Evolutionary conservation across 2,113 vertebrate genomes (phyloP).

Genomic region (Eurypyga helias): DNA sequence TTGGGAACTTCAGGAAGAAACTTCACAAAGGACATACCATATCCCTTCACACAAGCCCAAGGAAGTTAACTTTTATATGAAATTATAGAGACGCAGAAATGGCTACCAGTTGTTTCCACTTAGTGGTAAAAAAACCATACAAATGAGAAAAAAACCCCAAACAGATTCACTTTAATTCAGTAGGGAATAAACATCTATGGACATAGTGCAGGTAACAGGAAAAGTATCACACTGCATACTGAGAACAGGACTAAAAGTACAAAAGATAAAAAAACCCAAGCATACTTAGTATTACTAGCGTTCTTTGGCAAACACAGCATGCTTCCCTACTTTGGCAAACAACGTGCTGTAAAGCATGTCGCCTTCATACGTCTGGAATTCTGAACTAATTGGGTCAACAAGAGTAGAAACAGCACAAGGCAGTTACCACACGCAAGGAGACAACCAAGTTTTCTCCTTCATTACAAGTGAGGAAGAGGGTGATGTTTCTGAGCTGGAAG

Average conservation of each 20-base stretch:
- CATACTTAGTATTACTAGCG: rapidly evolving
- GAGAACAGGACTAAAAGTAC: background rate
- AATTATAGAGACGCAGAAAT: background rate
- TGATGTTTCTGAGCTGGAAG: background rate
- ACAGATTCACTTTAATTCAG: background rate
- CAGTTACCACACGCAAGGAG: background rate
- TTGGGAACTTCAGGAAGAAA: background rate
- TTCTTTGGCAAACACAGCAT: background rate
- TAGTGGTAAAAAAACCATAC: background rate
- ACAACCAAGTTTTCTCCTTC: background rate
- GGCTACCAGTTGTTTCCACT: background rate
- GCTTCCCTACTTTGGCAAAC: background rate
- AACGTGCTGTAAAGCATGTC: background rate
- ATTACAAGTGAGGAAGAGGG: background rate
- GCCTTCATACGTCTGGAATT: background rate
- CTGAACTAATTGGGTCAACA: background rate
- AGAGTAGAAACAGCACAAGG: background rate
- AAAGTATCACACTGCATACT: background rate
- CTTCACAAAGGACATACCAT: background rate
- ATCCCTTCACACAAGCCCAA: background rate
- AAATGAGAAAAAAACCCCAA: background rate
- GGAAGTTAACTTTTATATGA: background rate
- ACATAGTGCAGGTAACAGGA: rapidly evolving
- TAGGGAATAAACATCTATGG: background rate
- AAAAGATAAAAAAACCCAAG: background rate